Conservation (phyloP, 2,113 vertebrate species). For the Tachysurus fulvidraco region DNA sequence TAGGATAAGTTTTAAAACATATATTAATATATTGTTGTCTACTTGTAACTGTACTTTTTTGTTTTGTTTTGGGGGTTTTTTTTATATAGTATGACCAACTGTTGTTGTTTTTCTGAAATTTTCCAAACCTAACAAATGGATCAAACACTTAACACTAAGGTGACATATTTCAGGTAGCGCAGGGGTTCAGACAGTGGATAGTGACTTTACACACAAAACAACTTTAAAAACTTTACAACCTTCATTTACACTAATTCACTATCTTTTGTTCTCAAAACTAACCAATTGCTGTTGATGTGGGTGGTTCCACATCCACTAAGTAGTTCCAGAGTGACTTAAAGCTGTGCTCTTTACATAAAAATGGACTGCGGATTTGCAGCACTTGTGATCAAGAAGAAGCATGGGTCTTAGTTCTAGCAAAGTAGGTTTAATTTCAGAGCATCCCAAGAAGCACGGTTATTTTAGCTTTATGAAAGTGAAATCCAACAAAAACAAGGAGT, state of each 20-base stretch:
- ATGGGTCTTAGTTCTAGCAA: slow-evolving; percentile 48
- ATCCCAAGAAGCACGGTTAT: slow-evolving; percentile 15
- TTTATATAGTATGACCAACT: not conserved
- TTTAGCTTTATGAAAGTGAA: slow-evolving; percentile 32
- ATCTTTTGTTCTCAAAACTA: not conserved
- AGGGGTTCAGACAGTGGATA: not conserved
- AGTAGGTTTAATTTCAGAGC: slow-evolving; percentile 34
- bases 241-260: slow-evolving; percentile 2
- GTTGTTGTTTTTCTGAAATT: not conserved
- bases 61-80: no score
- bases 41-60: not conserved
- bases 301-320: not conserved
- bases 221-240: not conserved
- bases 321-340: not conserved
- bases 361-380: not conserved
- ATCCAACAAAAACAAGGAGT: slow-evolving; percentile 30
- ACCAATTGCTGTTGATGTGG: slow-evolving; percentile 6
- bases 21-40: not conserved
- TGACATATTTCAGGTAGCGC: slow-evolving; percentile 19
- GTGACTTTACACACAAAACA: not conserved
- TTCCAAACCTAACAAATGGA: slow-evolving; percentile 6
- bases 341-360: not conserved
- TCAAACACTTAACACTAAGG: slow-evolving; percentile 37
- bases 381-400: not conserved
- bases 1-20: not conserved